Evolutionary conservation across 2,797 vertebrate genomes (phyloP).

Genomic region (Paratrypauchen microcephalus): DNA sequence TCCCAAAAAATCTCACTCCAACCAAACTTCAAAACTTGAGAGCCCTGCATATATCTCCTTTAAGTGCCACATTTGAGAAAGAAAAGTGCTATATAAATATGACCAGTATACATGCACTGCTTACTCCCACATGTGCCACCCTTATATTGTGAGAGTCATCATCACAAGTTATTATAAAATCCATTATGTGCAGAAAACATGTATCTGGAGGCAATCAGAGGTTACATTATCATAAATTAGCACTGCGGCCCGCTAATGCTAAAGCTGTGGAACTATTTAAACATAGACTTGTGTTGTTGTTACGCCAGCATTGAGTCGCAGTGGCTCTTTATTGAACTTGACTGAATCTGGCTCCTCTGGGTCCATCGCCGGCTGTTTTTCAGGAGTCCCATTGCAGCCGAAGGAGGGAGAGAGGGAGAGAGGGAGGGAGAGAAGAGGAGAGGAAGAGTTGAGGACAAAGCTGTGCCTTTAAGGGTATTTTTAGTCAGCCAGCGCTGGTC

Average conservation of each 20-base stretch:
- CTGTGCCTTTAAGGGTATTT: slow-evolving; percentile 85
- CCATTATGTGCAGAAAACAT: background rate
- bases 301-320: background rate
- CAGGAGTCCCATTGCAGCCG: slow-evolving; percentile 40
- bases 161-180: background rate
- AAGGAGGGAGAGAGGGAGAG: slow-evolving; percentile 4
- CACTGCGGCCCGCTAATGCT: slow-evolving; percentile 13
- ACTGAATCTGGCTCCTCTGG: background rate
- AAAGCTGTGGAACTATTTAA: slow-evolving; percentile 1
- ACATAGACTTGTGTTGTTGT: slow-evolving; percentile 5
- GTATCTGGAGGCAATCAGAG: slow-evolving; percentile 17
- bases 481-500: slow-evolving; percentile 79
- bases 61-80: too few relatives aligned
- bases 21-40: too few relatives aligned
- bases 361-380: slow-evolving; percentile 41
- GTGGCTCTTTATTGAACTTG: background rate
- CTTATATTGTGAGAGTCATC: background rate
- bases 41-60: too few relatives aligned
- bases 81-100: background rate
- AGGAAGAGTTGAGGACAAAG: slow-evolving; percentile 7
- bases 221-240: slow-evolving; percentile 18
- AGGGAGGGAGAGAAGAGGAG: too few relatives aligned
- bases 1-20: too few relatives aligned
- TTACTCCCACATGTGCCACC: background rate
- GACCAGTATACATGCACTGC: background rate